Conservation (phyloP, 2,888 invertebrate genomes). For the Beris morrisii region DNA sequence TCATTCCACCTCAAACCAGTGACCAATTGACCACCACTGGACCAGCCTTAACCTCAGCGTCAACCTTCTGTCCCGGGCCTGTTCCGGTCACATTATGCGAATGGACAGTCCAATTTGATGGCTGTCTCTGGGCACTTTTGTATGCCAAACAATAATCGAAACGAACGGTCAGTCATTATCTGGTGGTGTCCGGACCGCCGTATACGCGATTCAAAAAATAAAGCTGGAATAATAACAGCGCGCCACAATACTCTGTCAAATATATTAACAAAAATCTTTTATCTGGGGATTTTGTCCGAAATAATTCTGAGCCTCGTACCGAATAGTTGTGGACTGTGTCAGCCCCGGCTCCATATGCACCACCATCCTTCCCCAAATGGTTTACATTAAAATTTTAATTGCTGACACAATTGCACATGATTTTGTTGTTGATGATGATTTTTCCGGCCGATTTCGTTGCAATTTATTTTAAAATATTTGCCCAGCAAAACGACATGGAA, state of each 20-base stretch:
- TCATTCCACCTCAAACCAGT: conserved; percentile 21
- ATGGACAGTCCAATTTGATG: conserved; percentile 30
- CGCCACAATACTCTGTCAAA: conserved; percentile 21
- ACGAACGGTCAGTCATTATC: conserved; percentile 32
- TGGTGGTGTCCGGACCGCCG: neutral
- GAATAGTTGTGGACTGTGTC: conserved; percentile 10
- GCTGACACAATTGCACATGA: conserved; percentile 37
- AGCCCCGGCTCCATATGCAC: neutral
- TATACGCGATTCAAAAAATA: neutral
- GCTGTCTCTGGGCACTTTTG: conserved; percentile 29
- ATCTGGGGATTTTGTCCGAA: conserved; percentile 28
- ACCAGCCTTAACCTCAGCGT: conserved; percentile 16
- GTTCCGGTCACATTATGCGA: conserved; percentile 16
- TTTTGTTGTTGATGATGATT: conserved; percentile 28
- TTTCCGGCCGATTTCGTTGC: conserved; percentile 2
- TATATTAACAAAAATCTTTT: conserved; percentile 31
- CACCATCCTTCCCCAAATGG: conserved; percentile 6
- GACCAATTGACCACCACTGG: neutral
- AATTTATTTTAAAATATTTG: neutral
- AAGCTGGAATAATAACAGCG: conserved; percentile 14
- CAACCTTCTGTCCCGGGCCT: neutral
- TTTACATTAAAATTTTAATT: conserved; percentile 38
- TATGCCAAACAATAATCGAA: conserved; percentile 32
- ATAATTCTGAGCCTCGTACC: conserved; percentile 27
- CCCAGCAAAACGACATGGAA: no score